Conservation (phyloP, 2,888 invertebrate species). For the Glyphotaelius pellucidus region DNA sequence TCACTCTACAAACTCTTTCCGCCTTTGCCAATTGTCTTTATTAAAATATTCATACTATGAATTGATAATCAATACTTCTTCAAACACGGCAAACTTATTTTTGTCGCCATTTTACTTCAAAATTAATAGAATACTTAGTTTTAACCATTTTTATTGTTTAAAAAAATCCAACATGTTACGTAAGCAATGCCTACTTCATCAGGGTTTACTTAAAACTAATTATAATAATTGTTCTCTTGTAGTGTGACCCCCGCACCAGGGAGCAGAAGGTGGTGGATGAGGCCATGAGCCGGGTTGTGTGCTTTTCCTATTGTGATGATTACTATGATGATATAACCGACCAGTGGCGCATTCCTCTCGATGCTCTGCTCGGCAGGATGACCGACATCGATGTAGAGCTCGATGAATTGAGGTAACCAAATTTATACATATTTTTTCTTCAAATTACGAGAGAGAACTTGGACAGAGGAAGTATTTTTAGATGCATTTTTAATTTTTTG, state of each 20-base stretch:
- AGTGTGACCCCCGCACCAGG: constrained; percentile 68
- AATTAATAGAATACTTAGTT: no score
- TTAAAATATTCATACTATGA: no score
- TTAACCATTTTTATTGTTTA: no score
- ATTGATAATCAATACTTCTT: no score
- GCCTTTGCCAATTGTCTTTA: no score
- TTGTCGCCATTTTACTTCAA: no score
- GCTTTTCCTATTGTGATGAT: constrained; percentile 66
- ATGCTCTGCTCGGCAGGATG: not conserved
- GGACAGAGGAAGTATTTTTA: not conserved
- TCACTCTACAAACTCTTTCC: no score
- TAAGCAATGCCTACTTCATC: no score
- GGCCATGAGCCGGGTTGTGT: constrained; percentile 68
- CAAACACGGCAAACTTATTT: no score
- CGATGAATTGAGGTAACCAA: constrained; percentile 45
- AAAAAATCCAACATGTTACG: no score
- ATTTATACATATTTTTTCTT: not conserved
- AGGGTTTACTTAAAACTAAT: no score
- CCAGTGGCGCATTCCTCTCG: constrained; percentile 53
- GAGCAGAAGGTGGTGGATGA: constrained; percentile 70
- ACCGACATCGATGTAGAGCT: constrained; percentile 25
- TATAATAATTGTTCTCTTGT: not conserved
- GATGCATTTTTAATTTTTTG: no score
- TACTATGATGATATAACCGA: constrained; percentile 66
- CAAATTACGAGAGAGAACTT: not conserved